phyloP scores from a whole-genome alignment of 2,113 vertebrate genomes.

The Epinephelus fuscoguttatus region DNA sequence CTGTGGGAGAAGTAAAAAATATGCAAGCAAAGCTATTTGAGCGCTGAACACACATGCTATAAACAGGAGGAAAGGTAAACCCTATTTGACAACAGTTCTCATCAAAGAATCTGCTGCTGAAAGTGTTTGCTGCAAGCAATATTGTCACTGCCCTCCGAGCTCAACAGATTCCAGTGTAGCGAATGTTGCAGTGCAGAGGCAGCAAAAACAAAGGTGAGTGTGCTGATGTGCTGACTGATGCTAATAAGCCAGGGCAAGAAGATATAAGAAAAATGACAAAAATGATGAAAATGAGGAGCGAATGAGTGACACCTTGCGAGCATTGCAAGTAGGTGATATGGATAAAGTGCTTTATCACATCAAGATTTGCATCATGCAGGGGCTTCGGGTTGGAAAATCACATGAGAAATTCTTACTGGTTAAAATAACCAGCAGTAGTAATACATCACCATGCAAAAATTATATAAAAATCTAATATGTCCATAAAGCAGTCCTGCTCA shows the following conservation, averaged over 20 bases:
- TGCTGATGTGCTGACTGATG: conserved; percentile 44
- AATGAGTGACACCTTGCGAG: not conserved
- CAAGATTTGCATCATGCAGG: not conserved
- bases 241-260: conserved; percentile 14
- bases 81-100: conserved; percentile 42
- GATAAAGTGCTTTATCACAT: not conserved
- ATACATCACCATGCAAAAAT: too few relatives aligned
- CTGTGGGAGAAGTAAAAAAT: conserved; percentile 41
- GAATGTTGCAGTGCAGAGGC: conserved; percentile 48
- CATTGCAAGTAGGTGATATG: not conserved
- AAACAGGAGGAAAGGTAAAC: conserved; percentile 46
- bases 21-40: conserved; percentile 57
- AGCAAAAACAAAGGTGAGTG: conserved; percentile 55
- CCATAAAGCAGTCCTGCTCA: not conserved
- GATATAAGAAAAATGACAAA: conserved; percentile 11
- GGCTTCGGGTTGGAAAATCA: not conserved
- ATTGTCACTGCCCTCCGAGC: conserved; percentile 27
- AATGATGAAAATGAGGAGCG: not conserved
- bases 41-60: conserved; percentile 9
- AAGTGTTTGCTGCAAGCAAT: conserved; percentile 39
- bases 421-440: not conserved
- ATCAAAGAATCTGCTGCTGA: conserved; percentile 49
- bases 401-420: not conserved
- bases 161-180: conserved; percentile 22
- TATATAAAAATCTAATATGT: not conserved